phyloP scores from a whole-genome alignment of 2,797 vertebrate genomes.

The Cossypha dichroa region DNA sequence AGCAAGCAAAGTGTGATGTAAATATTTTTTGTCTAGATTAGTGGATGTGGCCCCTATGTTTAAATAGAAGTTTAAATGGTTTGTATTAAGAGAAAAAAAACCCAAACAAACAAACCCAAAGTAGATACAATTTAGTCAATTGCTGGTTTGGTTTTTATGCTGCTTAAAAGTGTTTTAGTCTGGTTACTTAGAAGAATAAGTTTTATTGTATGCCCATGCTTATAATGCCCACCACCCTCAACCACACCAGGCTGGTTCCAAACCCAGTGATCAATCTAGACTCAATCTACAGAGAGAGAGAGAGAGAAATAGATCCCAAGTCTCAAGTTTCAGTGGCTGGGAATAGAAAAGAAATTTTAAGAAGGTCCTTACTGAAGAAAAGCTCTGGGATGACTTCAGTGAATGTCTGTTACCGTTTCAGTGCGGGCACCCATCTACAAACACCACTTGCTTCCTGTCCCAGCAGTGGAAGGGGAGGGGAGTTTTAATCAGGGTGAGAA shows the following conservation, averaged over 20 bases:
- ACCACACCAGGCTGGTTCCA: not conserved
- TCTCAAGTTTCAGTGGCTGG: not conserved
- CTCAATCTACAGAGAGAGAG: not conserved
- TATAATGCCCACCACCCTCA: not conserved
- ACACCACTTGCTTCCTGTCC: not conserved
- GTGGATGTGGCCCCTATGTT: not conserved
- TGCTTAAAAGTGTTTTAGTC: not conserved
- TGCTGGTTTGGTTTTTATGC: not conserved
- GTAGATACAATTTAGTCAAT: not conserved
- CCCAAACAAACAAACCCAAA: accelerated
- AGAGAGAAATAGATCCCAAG: not conserved
- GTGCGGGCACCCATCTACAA: not conserved
- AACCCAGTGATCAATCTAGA: not conserved
- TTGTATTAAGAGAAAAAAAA: not conserved
- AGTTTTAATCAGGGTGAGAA: not conserved
- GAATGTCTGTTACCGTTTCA: not conserved
- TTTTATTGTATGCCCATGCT: not conserved
- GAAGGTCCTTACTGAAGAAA: not conserved
- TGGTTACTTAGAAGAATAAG: not conserved
- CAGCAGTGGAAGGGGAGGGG: not conserved
- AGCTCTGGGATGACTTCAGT: not conserved
- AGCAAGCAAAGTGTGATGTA: not conserved
- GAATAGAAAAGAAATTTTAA: not conserved
- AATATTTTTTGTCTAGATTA: not conserved
- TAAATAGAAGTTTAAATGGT: not conserved